These are phyloP conservation scores for Nomada ferruginata DNA, from an alignment of 2,888 invertebrate species.

Conservation along the genomic window DNA sequence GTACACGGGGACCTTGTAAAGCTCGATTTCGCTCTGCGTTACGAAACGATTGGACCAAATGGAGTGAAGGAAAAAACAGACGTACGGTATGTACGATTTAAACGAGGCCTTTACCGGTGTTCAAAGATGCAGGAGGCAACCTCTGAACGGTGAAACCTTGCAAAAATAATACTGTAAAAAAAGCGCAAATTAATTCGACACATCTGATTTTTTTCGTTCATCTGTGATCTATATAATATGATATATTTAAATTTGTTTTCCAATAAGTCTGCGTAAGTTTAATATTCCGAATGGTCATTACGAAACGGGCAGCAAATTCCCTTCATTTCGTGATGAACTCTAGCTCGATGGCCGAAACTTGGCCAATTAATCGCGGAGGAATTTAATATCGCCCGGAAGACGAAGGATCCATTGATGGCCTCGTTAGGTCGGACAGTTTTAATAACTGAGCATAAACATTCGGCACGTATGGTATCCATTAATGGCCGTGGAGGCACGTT, in stretches of 20 bases:
- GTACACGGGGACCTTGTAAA: constrained; percentile 46
- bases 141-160: neutral
- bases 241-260: too few species aligned
- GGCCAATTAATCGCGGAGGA: constrained; percentile 39
- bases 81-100: constrained; percentile 30
- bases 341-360: constrained; percentile 6
- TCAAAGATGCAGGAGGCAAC: constrained; percentile 33
- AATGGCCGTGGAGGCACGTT: constrained; percentile 42
- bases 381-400: constrained; percentile 44
- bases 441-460: constrained; percentile 56
- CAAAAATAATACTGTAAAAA: neutral
- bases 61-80: neutral
- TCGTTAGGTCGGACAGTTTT: constrained; percentile 42
- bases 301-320: constrained; percentile 16
- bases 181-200: too few species aligned
- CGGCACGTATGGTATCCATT: constrained; percentile 33
- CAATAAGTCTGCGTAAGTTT: neutral
- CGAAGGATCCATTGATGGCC: constrained; percentile 30
- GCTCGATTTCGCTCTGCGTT: constrained; percentile 39
- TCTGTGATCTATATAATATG: too few species aligned
- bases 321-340: neutral
- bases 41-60: constrained; percentile 41
- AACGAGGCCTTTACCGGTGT: constrained; percentile 47
- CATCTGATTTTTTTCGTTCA: too few species aligned
- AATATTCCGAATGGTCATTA: neutral